phyloP scores from a whole-genome alignment of 1,140 invertebrate genomes.

The Euglossa dilemma region DNA sequence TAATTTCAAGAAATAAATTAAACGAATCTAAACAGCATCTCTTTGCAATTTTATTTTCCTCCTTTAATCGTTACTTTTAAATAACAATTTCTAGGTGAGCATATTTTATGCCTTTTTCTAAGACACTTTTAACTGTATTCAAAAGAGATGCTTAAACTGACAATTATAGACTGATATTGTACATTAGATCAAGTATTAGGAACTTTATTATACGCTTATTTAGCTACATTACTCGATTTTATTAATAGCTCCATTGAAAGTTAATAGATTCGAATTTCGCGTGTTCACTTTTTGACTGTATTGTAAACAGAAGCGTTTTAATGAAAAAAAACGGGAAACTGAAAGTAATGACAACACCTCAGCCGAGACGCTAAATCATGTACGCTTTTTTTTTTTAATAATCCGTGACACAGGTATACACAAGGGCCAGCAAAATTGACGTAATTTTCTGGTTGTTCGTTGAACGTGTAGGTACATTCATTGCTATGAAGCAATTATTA shows the following conservation, averaged over 20 bases:
- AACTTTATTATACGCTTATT: too few relatives aligned
- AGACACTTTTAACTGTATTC: neutral
- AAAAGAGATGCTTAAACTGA: too few relatives aligned
- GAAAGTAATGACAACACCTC: neutral
- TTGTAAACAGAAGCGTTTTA: neutral
- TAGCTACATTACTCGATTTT: neutral
- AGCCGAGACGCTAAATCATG: neutral
- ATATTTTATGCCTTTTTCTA: neutral
- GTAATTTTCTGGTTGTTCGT: conserved; percentile 53
- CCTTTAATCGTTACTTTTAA: too few relatives aligned
- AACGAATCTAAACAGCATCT: conserved; percentile 15
- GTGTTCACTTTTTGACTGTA: neutral
- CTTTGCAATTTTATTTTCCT: conserved; percentile 23
- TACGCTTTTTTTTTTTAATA: neutral
- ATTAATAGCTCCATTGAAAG: neutral
- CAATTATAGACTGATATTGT: too few relatives aligned
- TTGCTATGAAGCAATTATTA: conserved; percentile 62
- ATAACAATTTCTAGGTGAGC: too few relatives aligned
- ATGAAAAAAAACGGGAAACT: neutral
- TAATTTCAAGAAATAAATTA: neutral
- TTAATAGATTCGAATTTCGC: neutral
- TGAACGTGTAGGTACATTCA: conserved; percentile 31
- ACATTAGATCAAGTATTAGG: too few relatives aligned
- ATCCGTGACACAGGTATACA: conserved; percentile 25
- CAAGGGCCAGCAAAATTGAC: conserved; percentile 35